Evolutionary conservation across 1,140 invertebrate species (phyloP).

Genomic region (Musca vetustissima): DNA sequence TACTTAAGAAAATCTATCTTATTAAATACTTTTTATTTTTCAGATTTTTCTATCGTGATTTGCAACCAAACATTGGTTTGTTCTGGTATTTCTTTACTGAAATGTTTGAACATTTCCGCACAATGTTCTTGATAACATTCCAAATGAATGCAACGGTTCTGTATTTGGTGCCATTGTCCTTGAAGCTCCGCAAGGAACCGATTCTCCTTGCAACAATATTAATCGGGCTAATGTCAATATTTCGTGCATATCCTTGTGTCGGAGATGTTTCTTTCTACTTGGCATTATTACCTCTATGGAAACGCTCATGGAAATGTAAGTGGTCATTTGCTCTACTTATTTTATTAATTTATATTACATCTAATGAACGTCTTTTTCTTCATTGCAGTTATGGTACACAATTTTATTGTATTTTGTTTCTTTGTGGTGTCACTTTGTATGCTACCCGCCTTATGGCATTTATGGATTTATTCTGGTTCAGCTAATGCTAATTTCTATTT

Average conservation of each 20-base stretch:
- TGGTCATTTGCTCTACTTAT: slow-evolving; percentile 33
- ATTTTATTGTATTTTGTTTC: slow-evolving; percentile 87
- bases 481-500: slow-evolving; percentile 99
- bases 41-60: slow-evolving; percentile 84
- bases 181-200: slow-evolving; percentile 85
- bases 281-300: slow-evolving; percentile 87
- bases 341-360: slow-evolving; percentile 8
- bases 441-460: slow-evolving; percentile 92
- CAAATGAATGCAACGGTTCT: slow-evolving; percentile 92
- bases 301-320: slow-evolving; percentile 86
- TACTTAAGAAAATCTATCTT: too few relatives aligned
- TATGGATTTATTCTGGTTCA: slow-evolving; percentile 97
- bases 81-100: slow-evolving; percentile 99
- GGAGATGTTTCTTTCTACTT: slow-evolving; percentile 94
- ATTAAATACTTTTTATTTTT: slow-evolving; percentile 36
- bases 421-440: slow-evolving; percentile 86
- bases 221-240: slow-evolving; percentile 83
- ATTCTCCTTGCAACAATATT: slow-evolving; percentile 83
- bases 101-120: slow-evolving; percentile 98
- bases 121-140: slow-evolving; percentile 93
- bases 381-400: slow-evolving; percentile 86
- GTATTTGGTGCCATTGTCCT: slow-evolving; percentile 85
- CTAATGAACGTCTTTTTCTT: slow-evolving; percentile 31
- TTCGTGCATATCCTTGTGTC: slow-evolving; percentile 95
- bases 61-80: slow-evolving; percentile 95